phyloP scores from a whole-genome alignment of 2,113 vertebrate genomes.

The Amia ocellicauda region DNA sequence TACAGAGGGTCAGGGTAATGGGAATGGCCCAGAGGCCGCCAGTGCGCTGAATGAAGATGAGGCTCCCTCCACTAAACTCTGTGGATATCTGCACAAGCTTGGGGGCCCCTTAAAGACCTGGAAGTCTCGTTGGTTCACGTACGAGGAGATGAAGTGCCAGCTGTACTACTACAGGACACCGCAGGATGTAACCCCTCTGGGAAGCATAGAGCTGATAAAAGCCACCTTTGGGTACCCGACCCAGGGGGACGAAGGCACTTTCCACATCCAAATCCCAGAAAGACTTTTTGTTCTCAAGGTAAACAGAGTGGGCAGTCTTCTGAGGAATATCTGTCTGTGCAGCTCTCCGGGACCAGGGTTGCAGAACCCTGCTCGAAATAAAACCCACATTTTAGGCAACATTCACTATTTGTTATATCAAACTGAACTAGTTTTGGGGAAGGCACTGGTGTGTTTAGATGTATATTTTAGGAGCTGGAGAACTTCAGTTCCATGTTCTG shows the following conservation, averaged over 20 bases:
- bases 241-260: slow-evolving; percentile 75
- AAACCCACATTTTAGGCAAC: too few species aligned
- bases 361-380: too few species aligned
- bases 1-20: background rate
- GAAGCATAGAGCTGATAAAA: slow-evolving; percentile 68
- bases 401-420: too few species aligned
- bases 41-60: too few species aligned
- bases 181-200: slow-evolving; percentile 80
- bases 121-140: slow-evolving; percentile 92
- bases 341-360: background rate
- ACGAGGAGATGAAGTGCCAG: slow-evolving; percentile 78
- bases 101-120: slow-evolving; percentile 82
- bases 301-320: slow-evolving; percentile 14
- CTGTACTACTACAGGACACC: slow-evolving; percentile 84
- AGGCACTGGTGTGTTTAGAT: too few species aligned
- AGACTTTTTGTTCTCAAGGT: slow-evolving; percentile 86
- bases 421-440: too few species aligned
- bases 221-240: slow-evolving; percentile 78
- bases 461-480: too few species aligned
- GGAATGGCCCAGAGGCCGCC: background rate
- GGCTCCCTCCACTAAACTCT: slow-evolving; percentile 61
- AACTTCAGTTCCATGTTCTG: too few species aligned
- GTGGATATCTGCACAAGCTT: slow-evolving; percentile 86
- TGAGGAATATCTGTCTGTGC: background rate
- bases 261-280: slow-evolving; percentile 83